Base-by-base conservation (phyloP, 2,797 vertebrate genomes). In the Girardinus metallicus region DNA sequence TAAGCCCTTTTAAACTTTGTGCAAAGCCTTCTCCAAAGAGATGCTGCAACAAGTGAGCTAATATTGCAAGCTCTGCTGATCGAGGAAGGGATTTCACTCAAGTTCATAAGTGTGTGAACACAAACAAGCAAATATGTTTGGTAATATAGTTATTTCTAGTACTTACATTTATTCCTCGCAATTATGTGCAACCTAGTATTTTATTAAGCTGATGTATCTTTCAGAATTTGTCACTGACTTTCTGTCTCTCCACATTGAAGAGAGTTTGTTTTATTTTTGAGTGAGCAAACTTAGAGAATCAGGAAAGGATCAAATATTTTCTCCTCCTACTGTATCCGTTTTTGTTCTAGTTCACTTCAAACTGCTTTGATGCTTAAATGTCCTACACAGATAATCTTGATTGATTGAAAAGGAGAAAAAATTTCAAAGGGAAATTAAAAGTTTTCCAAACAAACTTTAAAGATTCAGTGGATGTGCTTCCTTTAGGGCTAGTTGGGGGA, bases 401-500 rank as follows among this genome's bases (percentile, higher is more conserved):
- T 18, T 7, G 16, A 49, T 2, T 60, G 10, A 15, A 13, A 31
- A 60, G 31, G 12, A 11, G 3, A 29, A 29, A 29, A 57, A 29
- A 12, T 26, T 3, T 29, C 10, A 15, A 60, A 57, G 12, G 43
- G 4, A 57, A 23, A 15, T 49, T 26, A 34, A 16, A 78, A 16
- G 36, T 2, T 46, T 5, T 75, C 77, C 55, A 80, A 51, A 71
- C 16, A 21, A 75, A 75, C 71, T 74, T 71, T 43, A 47, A 36
- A 29, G 55, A 57, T 13, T 29, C 11, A 57, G 26, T 15, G 12
- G 29, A 60, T 60, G 55, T 18, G 36, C 84, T 83, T 88, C 73
- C 49, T 49, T 31, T 57, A 68, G 47, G 66, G 77, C 46, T 41
- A 78, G 51, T 79, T 68, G 41, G 78, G 89, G 73, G 78, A 79